These are phyloP conservation scores for Piezodorus guildinii DNA, from an alignment of 1,140 invertebrate species.

Conservation along the genomic window DNA sequence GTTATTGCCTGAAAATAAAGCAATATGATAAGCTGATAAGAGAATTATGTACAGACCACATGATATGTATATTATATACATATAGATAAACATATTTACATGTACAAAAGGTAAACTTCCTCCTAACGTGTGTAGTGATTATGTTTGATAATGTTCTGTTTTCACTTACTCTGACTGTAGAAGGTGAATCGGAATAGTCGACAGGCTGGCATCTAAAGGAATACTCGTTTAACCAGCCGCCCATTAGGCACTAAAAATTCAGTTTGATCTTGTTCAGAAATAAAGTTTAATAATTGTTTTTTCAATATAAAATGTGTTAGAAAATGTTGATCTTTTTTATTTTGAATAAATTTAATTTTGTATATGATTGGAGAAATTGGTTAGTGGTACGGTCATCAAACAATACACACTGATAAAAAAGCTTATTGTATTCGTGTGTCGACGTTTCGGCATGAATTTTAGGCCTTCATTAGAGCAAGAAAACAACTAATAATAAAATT, in stretches of 20 bases:
- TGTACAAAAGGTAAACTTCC: neutral
- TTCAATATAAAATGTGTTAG: too few species aligned
- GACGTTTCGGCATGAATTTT: too few species aligned
- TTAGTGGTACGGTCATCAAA: too few species aligned
- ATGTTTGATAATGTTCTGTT: neutral
- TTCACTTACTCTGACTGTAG: constrained; percentile 60
- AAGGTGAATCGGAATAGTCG: constrained; percentile 63
- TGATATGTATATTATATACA: neutral
- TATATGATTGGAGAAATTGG: too few species aligned
- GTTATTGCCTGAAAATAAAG: neutral
- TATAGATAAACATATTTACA: neutral
- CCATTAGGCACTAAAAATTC: constrained; percentile 40
- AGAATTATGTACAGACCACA: neutral
- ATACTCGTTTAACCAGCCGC: constrained; percentile 63
- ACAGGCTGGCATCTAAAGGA: constrained; percentile 83
- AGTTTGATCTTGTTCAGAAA: too few species aligned
- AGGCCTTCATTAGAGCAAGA: too few species aligned
- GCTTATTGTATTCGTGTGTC: too few species aligned
- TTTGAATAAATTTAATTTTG: too few species aligned
- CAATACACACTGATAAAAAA: too few species aligned
- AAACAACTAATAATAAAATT: too few species aligned
- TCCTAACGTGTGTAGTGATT: neutral
- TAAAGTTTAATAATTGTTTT: too few species aligned
- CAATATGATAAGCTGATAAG: neutral
- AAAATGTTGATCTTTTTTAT: too few species aligned